These are phyloP conservation scores for Enteromius argenteus DNA, from an alignment of 2,797 vertebrate genomes.

Conservation along the genomic window DNA sequence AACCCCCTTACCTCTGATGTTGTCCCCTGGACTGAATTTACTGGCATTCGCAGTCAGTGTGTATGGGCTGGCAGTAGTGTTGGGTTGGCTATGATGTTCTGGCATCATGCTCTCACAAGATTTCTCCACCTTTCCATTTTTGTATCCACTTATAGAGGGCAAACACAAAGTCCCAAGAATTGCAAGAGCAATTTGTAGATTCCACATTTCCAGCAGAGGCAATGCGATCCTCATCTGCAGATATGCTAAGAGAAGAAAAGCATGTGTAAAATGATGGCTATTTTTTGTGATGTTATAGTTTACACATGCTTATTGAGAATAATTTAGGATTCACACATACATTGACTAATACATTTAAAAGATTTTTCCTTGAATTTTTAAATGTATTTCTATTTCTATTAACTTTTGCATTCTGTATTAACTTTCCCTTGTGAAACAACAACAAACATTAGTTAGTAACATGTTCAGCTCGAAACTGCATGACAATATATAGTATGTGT, in stretches of 20 bases:
- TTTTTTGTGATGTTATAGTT: not conserved
- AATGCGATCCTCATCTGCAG: not conserved
- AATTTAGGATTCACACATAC: not conserved
- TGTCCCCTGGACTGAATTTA: conserved; percentile 78
- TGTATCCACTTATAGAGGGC: conserved; percentile 68
- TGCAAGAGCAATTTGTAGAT: not conserved
- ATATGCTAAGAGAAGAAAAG: not conserved
- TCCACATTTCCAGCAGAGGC: not conserved
- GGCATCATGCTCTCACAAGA: conserved; percentile 82
- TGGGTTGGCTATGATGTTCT: conserved; percentile 73
- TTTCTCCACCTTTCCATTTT: conserved; percentile 75
- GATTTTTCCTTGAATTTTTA: not conserved
- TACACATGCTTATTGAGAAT: not conserved
- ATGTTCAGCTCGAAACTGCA: not conserved
- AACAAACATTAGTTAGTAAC: not conserved
- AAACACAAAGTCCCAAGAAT: conserved; percentile 36
- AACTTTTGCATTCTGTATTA: not conserved
- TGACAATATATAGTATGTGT: not conserved
- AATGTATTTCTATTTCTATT: not conserved
- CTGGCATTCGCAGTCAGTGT: conserved; percentile 71
- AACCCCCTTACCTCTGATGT: conserved; percentile 77
- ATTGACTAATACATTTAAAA: not conserved
- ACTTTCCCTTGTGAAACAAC: not conserved
- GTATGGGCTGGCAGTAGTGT: conserved; percentile 67
- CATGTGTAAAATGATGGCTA: not conserved